These are phyloP conservation scores for Rhodophaea formosa DNA, from an alignment of 2,888 invertebrate genomes.

Conservation along the genomic window DNA sequence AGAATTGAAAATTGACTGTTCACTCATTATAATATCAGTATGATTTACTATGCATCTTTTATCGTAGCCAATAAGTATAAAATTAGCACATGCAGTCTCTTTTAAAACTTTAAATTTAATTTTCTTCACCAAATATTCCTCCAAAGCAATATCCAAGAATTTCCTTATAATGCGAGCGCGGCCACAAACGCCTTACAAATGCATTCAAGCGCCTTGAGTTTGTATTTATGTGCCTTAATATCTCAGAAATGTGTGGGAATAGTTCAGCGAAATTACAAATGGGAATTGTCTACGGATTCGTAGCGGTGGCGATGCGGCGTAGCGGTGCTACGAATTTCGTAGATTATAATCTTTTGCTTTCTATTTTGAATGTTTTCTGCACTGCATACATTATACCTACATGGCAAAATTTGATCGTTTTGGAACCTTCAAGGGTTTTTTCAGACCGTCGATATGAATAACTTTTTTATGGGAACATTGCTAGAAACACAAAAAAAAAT, in stretches of 20 bases:
- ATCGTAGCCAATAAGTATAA: too few relatives aligned
- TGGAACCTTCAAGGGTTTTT: too few relatives aligned
- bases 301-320: not conserved
- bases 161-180: not conserved
- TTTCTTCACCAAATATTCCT: not conserved
- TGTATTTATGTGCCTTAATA: constrained; percentile 21
- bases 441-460: too few relatives aligned
- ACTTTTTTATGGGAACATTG: too few relatives aligned
- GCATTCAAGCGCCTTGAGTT: constrained; percentile 12
- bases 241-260: constrained; percentile 22
- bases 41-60: too few relatives aligned
- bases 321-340: constrained; percentile 6
- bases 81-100: too few relatives aligned
- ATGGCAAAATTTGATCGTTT: too few relatives aligned
- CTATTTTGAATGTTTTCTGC: too few relatives aligned
- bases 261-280: constrained; percentile 13
- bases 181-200: constrained; percentile 10
- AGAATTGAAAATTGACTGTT: too few relatives aligned
- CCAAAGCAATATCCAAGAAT: constrained; percentile 9
- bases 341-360: constrained; percentile 7
- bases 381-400: too few relatives aligned
- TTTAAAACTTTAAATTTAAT: not conserved
- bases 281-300: constrained; percentile 15
- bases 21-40: too few relatives aligned
- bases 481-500: too few relatives aligned